Evolutionary conservation across 2,797 vertebrate species (phyloP), one percentile per base, ranked within the genome.

Genomic region (Chelon auratus): DNA sequence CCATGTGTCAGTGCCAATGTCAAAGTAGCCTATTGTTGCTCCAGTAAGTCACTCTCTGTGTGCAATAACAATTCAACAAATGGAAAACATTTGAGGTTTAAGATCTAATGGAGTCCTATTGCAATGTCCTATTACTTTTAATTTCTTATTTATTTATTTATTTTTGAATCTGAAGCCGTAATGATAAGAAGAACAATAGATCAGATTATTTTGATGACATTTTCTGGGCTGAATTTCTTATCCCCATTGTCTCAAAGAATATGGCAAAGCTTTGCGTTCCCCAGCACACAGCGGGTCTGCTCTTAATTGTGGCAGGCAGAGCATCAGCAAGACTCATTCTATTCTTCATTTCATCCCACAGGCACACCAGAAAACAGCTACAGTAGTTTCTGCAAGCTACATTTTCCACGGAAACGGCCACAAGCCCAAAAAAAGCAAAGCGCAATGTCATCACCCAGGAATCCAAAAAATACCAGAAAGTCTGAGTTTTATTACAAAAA

Each of bases 381-480:
- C 80, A 90, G 90, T 90, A 90, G 87, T 92, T 92, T 93, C 83
- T 87, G 77, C 83, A 76, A 88, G 82, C 73, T 91, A 73, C 83
- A 89, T 91, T 93, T 93, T 94, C 92, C 91, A 88, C 79, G 86
- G 84, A 90, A 89, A 87, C 79, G 71, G 91, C 92, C 92, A 79
- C 93, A 94, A 90, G 83, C 83, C 76, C 78, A 82, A 87, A 90
- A 50, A 87, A 84, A 77, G 83, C 88, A 90, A 87, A 81, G 88
- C 57, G 55, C 78, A 77, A 88, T 89, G 90, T 94, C 93, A 93
- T 91, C 90, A 89, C 86, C 80, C 86, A 86, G 91, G 89, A 93
- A 94, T 93, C 90, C 79, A 54, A 89, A 73, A 91, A 93, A 94
- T 92, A 94, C 91, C 91, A 93, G 85, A 91, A 93, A 84, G 88